A percentile compares a stretch with the other conserved stretches of the same genome.
Evolutionary conservation across 2,888 invertebrate genomes (phyloP).

Genomic region (Brachyopa scutellaris): DNA sequence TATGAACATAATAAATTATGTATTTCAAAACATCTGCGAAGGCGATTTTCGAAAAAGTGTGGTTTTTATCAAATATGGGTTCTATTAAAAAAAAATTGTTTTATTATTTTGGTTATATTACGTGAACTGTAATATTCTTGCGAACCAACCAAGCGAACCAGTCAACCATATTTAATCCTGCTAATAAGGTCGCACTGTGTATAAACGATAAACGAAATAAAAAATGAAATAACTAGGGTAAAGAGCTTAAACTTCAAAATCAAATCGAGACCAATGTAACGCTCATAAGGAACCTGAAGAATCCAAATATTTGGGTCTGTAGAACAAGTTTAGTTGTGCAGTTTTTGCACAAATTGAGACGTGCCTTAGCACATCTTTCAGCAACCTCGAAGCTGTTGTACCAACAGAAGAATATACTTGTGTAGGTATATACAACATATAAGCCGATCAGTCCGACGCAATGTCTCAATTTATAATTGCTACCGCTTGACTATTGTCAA

Average conservation of each 20-base stretch:
- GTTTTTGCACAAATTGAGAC: slow-evolving; percentile 4
- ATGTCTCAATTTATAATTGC: slow-evolving; percentile 57
- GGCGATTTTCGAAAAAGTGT: no score
- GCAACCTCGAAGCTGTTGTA: slow-evolving; percentile 3
- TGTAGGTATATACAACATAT: background rate
- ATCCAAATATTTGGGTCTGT: slow-evolving; percentile 35
- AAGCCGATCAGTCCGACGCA: slow-evolving; percentile 45
- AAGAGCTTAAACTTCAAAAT: slow-evolving; percentile 6
- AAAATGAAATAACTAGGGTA: slow-evolving; percentile 6
- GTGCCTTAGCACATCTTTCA: slow-evolving; percentile 1
- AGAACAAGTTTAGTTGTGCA: slow-evolving; percentile 23
- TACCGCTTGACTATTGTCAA: slow-evolving; percentile 47
- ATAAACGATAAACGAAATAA: no score
- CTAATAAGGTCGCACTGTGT: background rate
- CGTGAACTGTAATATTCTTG: background rate
- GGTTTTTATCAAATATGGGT: no score
- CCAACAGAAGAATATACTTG: background rate
- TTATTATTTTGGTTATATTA: no score
- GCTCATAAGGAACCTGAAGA: slow-evolving; percentile 11
- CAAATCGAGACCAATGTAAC: slow-evolving; percentile 26
- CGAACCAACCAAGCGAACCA: no score
- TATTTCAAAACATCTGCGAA: no score
- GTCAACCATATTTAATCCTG: background rate
- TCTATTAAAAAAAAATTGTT: no score
- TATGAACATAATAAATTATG: no score